Conservation (phyloP, 1,140 invertebrate genomes). For the Amphibalanus amphitrite region DNA sequence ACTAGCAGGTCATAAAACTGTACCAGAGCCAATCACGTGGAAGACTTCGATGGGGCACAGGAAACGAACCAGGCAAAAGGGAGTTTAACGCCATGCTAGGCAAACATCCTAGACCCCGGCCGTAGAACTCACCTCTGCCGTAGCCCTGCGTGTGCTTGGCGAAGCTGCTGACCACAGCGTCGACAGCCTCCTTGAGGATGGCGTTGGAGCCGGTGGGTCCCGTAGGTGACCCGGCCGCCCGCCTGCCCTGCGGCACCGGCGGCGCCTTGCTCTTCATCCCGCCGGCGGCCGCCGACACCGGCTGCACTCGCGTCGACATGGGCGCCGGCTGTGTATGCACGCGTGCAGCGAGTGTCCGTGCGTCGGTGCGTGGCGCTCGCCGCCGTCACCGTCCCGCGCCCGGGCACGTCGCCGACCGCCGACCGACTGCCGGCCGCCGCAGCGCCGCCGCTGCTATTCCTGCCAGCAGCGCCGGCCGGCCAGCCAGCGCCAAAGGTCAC, state of each 20-base stretch:
- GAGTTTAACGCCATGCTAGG: too few relatives aligned
- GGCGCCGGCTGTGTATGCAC: too few relatives aligned
- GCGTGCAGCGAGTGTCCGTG: background rate
- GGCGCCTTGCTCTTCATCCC: background rate
- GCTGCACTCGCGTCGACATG: background rate
- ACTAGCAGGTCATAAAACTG: too few relatives aligned
- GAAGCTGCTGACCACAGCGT: slow-evolving; percentile 58
- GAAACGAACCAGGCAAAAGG: too few relatives aligned
- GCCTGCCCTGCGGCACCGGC: background rate
- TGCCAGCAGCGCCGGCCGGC: too few relatives aligned
- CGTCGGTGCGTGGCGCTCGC: background rate
- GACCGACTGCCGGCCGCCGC: too few relatives aligned
- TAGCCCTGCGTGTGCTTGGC: slow-evolving; percentile 58
- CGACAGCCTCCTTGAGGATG: slow-evolving; percentile 53
- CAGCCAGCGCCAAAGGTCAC: background rate
- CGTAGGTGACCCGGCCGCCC: background rate
- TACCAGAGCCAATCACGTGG: too few relatives aligned
- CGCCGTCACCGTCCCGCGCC: too few relatives aligned
- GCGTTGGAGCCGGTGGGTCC: slow-evolving; percentile 32
- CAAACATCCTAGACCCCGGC: too few relatives aligned
- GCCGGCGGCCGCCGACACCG: too few relatives aligned
- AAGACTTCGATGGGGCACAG: too few relatives aligned
- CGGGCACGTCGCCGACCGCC: too few relatives aligned
- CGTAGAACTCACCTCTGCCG: slow-evolving; percentile 46
- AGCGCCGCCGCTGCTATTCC: background rate